A percentile compares a stretch with the other conserved stretches of the same genome.
Conservation (phyloP, 2,888 invertebrate species). For the Panorpa germanica region DNA sequence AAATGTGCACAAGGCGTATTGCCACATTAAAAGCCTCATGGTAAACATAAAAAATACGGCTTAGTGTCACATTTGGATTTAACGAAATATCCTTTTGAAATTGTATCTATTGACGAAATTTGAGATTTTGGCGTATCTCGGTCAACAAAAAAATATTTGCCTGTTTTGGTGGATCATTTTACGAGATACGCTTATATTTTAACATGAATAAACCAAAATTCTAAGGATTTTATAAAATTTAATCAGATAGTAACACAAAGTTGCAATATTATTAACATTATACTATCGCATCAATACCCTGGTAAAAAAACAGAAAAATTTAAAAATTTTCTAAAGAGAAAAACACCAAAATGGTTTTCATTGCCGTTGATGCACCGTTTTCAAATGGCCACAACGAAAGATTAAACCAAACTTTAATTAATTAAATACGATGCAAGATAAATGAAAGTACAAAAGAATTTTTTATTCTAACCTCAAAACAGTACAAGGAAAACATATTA, state of each 20-base stretch:
- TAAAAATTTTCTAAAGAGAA: constrained; percentile 14
- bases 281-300: constrained; percentile 17
- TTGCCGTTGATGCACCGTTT: too few species aligned
- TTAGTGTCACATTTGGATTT: constrained; percentile 14
- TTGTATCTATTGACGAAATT: constrained; percentile 17
- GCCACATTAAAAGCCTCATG: too few species aligned
- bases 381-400: too few species aligned
- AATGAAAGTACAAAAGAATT: too few species aligned
- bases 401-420: too few species aligned
- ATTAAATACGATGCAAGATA: too few species aligned
- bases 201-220: constrained; percentile 15
- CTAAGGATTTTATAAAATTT: constrained; percentile 16
- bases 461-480: too few species aligned
- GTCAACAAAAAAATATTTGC: constrained; percentile 17
- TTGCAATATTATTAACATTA: constrained; percentile 14
- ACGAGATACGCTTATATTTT: constrained; percentile 16
- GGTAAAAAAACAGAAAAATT: constrained; percentile 17
- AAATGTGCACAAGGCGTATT: too few species aligned
- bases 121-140: constrained; percentile 17
- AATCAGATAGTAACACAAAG: constrained; percentile 12
- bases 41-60: too few species aligned
- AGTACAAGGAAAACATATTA: too few species aligned
- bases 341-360: constrained; percentile 12
- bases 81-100: constrained; percentile 15
- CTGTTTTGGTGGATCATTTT: constrained; percentile 17